A percentile compares a stretch with the other conserved stretches of the same genome.
Evolutionary conservation across 2,888 invertebrate genomes (phyloP).

Genomic region (Kuschelorhynchus macadamiae): DNA sequence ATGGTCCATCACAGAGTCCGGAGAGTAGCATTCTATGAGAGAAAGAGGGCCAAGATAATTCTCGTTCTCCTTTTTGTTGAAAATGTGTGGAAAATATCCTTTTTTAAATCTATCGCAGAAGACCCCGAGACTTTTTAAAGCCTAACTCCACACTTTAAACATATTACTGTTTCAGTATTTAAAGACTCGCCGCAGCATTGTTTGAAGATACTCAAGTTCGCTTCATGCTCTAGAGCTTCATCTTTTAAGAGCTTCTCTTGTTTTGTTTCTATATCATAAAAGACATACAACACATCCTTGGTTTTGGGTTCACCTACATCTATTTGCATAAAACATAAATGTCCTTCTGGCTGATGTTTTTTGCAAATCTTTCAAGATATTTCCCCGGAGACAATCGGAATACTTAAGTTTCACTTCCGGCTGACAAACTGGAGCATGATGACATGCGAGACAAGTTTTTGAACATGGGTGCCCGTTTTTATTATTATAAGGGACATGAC

Average conservation of each 20-base stretch:
- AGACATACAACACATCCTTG: conserved; percentile 12
- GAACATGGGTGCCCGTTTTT: conserved; percentile 17
- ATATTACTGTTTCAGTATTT: not conserved
- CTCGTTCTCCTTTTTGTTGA: not conserved
- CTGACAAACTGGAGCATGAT: not conserved
- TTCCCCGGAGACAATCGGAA: not conserved
- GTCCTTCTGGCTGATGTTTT: not conserved
- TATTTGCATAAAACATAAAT: too few relatives aligned
- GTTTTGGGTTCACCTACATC: too few relatives aligned
- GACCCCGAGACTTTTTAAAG: conserved; percentile 49
- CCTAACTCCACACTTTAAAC: too few relatives aligned
- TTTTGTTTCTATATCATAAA: not conserved
- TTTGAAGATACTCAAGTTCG: not conserved
- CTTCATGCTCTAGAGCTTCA: not conserved
- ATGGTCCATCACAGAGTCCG: conserved; percentile 53
- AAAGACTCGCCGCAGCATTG: not conserved
- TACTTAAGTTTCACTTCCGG: not conserved
- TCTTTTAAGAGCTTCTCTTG: too few relatives aligned
- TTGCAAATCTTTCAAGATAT: not conserved
- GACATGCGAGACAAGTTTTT: not conserved
- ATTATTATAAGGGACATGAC: conserved; percentile 50
- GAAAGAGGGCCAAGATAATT: not conserved
- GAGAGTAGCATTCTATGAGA: not conserved
- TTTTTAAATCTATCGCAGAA: not conserved
- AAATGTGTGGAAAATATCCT: too few relatives aligned